These are phyloP conservation scores for Theretra japonica DNA, from an alignment of 2,888 invertebrate genomes.

Conservation along the genomic window DNA sequence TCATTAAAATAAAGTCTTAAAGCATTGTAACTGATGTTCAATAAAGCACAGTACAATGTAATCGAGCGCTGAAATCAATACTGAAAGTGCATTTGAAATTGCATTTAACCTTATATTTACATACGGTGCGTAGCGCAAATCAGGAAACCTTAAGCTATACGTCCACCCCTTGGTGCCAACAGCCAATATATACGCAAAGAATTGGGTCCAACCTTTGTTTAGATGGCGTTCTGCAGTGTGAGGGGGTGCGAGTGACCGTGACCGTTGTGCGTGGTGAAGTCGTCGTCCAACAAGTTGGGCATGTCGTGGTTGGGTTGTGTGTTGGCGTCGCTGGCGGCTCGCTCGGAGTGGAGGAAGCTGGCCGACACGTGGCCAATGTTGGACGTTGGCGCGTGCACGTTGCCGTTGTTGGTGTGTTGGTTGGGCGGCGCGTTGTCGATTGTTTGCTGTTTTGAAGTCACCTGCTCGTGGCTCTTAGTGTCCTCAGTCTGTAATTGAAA, in stretches of 20 bases:
- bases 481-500: constrained; percentile 64
- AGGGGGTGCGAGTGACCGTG: constrained; percentile 71
- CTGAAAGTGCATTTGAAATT: neutral
- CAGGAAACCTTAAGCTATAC: neutral
- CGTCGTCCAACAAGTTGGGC: constrained; percentile 62
- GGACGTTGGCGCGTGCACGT: constrained; percentile 45
- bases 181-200: constrained; percentile 72
- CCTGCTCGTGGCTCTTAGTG: constrained; percentile 60
- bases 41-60: neutral
- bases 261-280: constrained; percentile 80
- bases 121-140: constrained; percentile 1
- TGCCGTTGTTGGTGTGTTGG: constrained; percentile 64
- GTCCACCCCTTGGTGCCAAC: constrained; percentile 32
- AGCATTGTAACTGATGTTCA: neutral
- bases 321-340: constrained; percentile 52
- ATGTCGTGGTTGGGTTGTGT: constrained; percentile 51
- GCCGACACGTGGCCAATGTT: constrained; percentile 68
- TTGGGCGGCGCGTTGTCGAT: constrained; percentile 56
- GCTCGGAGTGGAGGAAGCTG: constrained; percentile 73
- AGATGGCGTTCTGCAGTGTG: constrained; percentile 77
- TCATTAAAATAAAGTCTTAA: neutral
- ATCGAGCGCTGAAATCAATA: neutral
- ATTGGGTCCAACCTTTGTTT: constrained; percentile 52
- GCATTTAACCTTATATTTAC: constrained; percentile 9
- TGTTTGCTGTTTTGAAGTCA: constrained; percentile 50